Evolutionary conservation across 2,888 invertebrate genomes (phyloP).

Genomic region (Folsomia candida): DNA sequence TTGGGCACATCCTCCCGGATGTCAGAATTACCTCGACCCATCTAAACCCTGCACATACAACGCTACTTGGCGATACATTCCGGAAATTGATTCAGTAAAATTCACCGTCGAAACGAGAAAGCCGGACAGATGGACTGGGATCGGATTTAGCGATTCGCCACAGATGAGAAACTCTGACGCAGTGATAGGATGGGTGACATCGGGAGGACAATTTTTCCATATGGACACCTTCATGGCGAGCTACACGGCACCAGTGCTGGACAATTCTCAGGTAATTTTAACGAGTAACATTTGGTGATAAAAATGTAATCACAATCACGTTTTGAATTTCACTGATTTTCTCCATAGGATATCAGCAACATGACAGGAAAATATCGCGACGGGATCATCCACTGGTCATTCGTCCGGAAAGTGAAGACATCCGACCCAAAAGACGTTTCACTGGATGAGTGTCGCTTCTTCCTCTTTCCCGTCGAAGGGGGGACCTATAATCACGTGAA

Average conservation of each 20-base stretch:
- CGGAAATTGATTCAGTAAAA: constrained; percentile 68
- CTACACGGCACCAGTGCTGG: constrained; percentile 60
- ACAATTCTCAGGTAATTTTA: constrained; percentile 45
- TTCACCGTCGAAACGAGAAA: constrained; percentile 78
- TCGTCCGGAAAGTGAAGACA: constrained; percentile 73
- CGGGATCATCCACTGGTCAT: constrained; percentile 74
- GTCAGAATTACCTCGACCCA: constrained; percentile 36
- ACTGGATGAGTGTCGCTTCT: constrained; percentile 65
- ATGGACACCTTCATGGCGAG: constrained; percentile 86
- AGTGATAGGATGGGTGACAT: constrained; percentile 83
- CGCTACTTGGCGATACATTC: constrained; percentile 68
- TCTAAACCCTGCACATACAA: constrained; percentile 42
- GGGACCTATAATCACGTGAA: constrained; percentile 78
- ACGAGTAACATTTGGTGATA: background rate
- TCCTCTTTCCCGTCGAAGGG: constrained; percentile 83
- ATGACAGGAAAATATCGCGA: constrained; percentile 68
- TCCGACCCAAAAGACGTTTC: constrained; percentile 59
- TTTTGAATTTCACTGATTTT: background rate
- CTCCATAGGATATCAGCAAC: constrained; percentile 71
- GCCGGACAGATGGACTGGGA: constrained; percentile 82
- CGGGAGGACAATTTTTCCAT: constrained; percentile 72
- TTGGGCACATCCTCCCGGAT: constrained; percentile 47
- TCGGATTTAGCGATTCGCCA: constrained; percentile 63
- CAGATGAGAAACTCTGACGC: constrained; percentile 68
- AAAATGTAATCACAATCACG: background rate